phyloP scores from a whole-genome alignment of 2,113 vertebrate species.

The Ageneiosus marmoratus region DNA sequence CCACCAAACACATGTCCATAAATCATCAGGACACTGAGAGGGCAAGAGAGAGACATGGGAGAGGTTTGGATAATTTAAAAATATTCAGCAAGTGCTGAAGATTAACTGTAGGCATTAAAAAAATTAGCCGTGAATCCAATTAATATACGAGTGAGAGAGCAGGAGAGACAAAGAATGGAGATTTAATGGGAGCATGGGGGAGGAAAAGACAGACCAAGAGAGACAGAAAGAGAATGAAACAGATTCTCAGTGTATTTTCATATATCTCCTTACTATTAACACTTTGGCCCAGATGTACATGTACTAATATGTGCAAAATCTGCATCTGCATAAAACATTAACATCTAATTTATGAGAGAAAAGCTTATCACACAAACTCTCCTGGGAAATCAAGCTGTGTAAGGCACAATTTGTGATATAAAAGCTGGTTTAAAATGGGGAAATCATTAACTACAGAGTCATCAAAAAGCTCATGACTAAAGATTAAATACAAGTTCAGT shows the following conservation, averaged over 20 bases:
- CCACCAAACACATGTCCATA: constrained; percentile 51
- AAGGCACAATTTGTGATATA: not conserved
- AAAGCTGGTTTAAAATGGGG: not conserved
- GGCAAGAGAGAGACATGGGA: constrained; percentile 30
- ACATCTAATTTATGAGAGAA: not conserved
- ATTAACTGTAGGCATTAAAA: constrained; percentile 54
- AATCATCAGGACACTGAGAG: constrained; percentile 51
- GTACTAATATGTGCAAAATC: not conserved
- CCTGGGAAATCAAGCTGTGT: not conserved
- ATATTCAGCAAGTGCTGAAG: constrained; percentile 40
- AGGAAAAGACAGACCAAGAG: not conserved
- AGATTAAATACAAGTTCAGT: not conserved
- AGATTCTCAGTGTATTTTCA: not conserved
- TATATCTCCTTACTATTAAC: not conserved
- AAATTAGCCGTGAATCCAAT: constrained; percentile 54
- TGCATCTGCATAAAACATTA: not conserved
- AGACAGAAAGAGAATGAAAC: not conserved
- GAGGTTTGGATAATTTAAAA: constrained; percentile 30
- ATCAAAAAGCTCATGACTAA: not conserved
- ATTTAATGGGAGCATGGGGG: not conserved
- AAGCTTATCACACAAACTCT: not conserved
- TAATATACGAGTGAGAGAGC: constrained; percentile 45
- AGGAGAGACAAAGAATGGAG: not conserved
- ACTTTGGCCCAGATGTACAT: not conserved
- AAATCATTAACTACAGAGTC: not conserved